These are phyloP conservation scores for Habroteleia sp. DNA, from an alignment of 2,888 invertebrate genomes.

Conservation along the genomic window DNA sequence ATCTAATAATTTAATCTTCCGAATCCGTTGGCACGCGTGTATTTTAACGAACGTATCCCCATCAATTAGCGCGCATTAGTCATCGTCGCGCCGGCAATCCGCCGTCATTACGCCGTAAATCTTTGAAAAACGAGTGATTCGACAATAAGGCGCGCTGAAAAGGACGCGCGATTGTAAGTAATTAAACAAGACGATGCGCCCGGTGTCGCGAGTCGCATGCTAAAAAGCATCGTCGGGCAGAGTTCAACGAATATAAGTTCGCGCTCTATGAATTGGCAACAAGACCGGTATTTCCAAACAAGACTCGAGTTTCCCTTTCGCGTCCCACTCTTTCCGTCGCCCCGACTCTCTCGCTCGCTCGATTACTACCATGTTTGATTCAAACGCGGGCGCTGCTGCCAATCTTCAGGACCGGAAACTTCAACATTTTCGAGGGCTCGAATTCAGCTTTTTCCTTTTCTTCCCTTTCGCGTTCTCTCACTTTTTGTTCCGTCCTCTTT, in stretches of 20 bases:
- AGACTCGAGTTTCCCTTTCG: conserved; percentile 47
- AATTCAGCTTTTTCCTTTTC: conserved; percentile 7
- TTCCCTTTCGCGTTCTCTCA: neutral
- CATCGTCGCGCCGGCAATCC: conserved; percentile 10
- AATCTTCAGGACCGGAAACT: conserved; percentile 53
- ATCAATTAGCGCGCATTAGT: conserved; percentile 27
- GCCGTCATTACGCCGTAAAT: conserved; percentile 31
- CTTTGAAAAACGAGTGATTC: conserved; percentile 25
- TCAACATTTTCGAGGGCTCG: conserved; percentile 44
- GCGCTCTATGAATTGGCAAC: conserved; percentile 39
- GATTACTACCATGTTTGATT: conserved; percentile 9
- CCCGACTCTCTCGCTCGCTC: conserved; percentile 6
- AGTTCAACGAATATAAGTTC: conserved; percentile 31
- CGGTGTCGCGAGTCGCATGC: conserved; percentile 12
- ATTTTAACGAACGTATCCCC: conserved; percentile 18
- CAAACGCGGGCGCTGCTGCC: conserved; percentile 39
- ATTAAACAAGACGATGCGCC: conserved; percentile 31
- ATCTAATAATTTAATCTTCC: conserved; percentile 7
- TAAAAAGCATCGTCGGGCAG: conserved; percentile 10
- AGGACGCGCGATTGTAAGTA: conserved; percentile 22
- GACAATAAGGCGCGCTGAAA: conserved; percentile 7
- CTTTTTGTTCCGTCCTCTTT: conserved; percentile 1
- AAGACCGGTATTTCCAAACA: conserved; percentile 39
- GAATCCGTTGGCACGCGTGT: conserved; percentile 1
- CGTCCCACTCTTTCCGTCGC: conserved; percentile 5